Conservation (phyloP, 1,140 invertebrate species). For the Drosophila nannoptera region DNA sequence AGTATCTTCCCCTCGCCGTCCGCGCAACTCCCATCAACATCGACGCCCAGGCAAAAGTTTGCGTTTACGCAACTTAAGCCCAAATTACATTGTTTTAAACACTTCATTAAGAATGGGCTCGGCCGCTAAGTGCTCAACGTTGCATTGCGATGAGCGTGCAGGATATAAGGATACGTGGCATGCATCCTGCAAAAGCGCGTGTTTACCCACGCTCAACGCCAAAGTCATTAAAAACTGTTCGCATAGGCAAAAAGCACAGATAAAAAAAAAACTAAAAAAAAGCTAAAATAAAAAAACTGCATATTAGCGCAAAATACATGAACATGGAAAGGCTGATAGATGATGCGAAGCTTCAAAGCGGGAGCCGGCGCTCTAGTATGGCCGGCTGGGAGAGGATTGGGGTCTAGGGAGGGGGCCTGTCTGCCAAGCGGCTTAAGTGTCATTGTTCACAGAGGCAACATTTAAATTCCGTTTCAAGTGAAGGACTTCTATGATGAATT, state of each 20-base stretch:
- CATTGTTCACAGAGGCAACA: constrained; percentile 64
- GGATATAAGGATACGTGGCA: constrained; percentile 58
- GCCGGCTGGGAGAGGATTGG: not conserved
- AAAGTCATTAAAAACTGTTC: constrained; percentile 77
- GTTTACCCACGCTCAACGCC: constrained; percentile 70
- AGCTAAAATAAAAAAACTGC: constrained; percentile 55
- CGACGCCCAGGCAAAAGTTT: constrained; percentile 14
- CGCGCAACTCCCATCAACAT: not conserved
- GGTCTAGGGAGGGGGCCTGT: constrained; percentile 38
- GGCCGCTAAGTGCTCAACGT: constrained; percentile 29
- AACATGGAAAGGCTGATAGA: constrained; percentile 49
- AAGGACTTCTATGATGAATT: constrained; percentile 34
- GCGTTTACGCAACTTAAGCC: constrained; percentile 61
- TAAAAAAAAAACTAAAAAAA: constrained; percentile 40
- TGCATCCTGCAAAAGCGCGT: constrained; percentile 63
- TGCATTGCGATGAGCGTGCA: constrained; percentile 18
- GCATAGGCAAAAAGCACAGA: constrained; percentile 74
- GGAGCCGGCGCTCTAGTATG: no score
- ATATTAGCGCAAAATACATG: constrained; percentile 74
- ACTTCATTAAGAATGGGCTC: constrained; percentile 70
- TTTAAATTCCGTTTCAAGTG: constrained; percentile 66
- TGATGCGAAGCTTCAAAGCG: constrained; percentile 16
- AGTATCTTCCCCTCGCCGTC: constrained; percentile 11
- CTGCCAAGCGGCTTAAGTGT: constrained; percentile 73
- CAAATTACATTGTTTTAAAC: constrained; percentile 76